These are phyloP conservation scores for Hipparchia sbordonii DNA, from an alignment of 2,888 invertebrate species.

Conservation along the genomic window DNA sequence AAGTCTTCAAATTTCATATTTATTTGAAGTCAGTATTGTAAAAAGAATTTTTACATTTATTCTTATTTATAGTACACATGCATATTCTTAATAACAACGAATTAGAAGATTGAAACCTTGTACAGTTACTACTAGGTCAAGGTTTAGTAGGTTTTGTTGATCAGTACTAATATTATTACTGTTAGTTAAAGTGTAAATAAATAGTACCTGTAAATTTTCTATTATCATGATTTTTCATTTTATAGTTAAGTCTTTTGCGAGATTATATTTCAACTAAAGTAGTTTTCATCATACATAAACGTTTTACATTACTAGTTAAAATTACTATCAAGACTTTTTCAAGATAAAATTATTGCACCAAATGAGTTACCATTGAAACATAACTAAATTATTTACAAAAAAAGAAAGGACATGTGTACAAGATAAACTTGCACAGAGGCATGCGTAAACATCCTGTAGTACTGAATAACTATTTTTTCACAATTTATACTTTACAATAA, in stretches of 20 bases:
- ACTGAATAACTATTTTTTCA: neutral
- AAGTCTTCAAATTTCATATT: too few species aligned
- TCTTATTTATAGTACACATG: neutral
- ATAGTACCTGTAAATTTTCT: neutral
- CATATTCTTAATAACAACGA: neutral
- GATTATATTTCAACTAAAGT: too few species aligned
- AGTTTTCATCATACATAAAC: too few species aligned
- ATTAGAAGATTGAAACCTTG: neutral
- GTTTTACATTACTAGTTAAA: neutral
- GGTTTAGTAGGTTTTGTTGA: neutral
- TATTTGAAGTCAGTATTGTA: too few species aligned
- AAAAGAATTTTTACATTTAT: neutral
- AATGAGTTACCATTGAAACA: neutral
- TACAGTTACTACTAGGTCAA: neutral
- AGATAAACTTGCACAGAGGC: neutral
- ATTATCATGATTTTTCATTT: too few species aligned
- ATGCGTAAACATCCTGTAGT: slow-evolving; percentile 7
- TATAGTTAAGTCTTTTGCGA: too few species aligned
- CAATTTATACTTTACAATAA: neutral
- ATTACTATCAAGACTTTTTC: too few species aligned
- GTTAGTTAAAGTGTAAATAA: neutral
- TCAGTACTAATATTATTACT: neutral
- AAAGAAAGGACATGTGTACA: neutral
- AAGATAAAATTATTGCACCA: too few species aligned
- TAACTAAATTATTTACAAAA: neutral